Evolutionary conservation across 1,140 invertebrate species (phyloP).

Genomic region (Octopus sinensis): DNA sequence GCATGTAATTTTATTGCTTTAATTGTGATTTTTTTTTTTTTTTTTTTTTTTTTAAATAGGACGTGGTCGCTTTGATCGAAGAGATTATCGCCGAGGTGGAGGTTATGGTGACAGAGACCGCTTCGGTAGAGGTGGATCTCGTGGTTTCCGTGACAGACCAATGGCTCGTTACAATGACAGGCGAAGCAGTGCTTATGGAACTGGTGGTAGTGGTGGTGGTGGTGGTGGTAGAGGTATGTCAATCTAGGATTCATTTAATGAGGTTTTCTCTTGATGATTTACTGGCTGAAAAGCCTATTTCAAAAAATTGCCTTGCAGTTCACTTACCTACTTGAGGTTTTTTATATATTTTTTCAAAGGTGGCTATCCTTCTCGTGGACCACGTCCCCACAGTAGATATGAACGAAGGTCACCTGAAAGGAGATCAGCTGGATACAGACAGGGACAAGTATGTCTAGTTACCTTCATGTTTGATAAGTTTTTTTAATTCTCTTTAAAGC

Average conservation of each 20-base stretch:
- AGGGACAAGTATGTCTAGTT: neutral
- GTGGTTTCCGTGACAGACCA: constrained; percentile 15
- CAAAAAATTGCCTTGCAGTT: too few species aligned
- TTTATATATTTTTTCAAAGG: neutral
- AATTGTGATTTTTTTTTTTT: too few species aligned
- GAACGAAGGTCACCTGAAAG: neutral
- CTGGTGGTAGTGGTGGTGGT: constrained; percentile 20
- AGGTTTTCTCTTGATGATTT: too few species aligned
- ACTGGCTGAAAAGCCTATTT: too few species aligned
- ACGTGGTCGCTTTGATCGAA: constrained; percentile 19
- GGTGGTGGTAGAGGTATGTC: constrained; percentile 1
- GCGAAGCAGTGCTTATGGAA: constrained; percentile 16
- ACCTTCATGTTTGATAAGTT: too few species aligned
- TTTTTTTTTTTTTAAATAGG: constrained; percentile 19
- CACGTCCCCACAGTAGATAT: neutral
- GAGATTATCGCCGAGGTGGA: constrained; percentile 27
- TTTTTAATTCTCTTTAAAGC: too few species aligned
- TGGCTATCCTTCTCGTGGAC: constrained; percentile 5
- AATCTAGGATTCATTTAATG: neutral
- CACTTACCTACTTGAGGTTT: neutral
- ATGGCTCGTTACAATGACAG: constrained; percentile 22
- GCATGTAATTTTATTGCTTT: neutral
- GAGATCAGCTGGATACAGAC: constrained; percentile 2
- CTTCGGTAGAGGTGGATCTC: constrained; percentile 21
- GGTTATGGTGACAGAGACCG: constrained; percentile 27